phyloP scores from a whole-genome alignment of 2,113 vertebrate genomes.

The Platysternon megacephalum region DNA sequence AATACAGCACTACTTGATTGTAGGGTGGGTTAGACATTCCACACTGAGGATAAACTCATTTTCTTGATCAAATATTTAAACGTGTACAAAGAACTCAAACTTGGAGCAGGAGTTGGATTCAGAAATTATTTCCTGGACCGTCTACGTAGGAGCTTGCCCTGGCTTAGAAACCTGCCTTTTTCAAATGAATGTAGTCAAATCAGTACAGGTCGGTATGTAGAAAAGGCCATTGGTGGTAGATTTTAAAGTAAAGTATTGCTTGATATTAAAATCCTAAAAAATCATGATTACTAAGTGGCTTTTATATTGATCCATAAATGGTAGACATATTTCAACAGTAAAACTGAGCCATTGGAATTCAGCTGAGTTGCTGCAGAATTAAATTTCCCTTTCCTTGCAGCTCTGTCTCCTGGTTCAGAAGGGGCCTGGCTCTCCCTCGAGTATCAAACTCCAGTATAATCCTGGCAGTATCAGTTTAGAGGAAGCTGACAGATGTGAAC shows the following conservation, averaged over 20 bases:
- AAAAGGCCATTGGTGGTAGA: not conserved
- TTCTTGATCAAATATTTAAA: not conserved
- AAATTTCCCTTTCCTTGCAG: not conserved
- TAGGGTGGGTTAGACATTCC: not conserved
- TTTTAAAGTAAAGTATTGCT: not conserved
- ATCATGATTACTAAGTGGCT: not conserved
- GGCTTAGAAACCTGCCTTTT: not conserved
- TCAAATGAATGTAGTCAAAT: not conserved
- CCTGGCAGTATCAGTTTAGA: not conserved
- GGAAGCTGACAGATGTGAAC: not conserved
- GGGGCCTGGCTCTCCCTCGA: not conserved
- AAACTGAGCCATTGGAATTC: not conserved
- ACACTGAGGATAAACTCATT: not conserved
- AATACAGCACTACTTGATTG: not conserved
- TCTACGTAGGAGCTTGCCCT: not conserved
- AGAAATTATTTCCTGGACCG: not conserved
- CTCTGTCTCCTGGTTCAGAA: not conserved
- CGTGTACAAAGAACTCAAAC: not conserved
- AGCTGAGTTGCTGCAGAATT: not conserved
- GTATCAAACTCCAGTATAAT: not conserved
- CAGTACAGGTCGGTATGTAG: not conserved
- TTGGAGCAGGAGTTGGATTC: not conserved
- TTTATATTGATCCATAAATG: not conserved
- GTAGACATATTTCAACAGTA: not conserved
- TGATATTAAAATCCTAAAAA: not conserved